Evolutionary conservation across 2,797 vertebrate genomes (phyloP).

Genomic region (Pseudocheirus occidentalis): DNA sequence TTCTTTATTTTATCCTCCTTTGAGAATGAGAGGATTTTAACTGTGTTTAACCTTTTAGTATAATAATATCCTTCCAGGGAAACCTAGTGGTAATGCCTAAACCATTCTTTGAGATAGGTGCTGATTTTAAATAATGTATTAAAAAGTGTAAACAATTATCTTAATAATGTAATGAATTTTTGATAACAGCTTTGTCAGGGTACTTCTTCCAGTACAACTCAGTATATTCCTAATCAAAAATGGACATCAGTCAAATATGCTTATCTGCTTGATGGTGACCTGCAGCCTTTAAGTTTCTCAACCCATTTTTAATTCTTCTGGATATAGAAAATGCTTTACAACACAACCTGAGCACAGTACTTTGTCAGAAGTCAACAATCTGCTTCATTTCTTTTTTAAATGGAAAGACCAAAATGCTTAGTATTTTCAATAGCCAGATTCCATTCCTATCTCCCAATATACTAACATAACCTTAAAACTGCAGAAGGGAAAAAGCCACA

Average conservation of each 20-base stretch:
- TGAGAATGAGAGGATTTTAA: background rate
- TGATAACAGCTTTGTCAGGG: background rate
- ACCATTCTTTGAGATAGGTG: slow-evolving; percentile 4
- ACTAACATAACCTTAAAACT: slow-evolving; percentile 19
- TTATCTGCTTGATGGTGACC: background rate
- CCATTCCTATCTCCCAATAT: background rate
- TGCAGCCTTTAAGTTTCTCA: slow-evolving; percentile 1
- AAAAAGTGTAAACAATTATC: background rate
- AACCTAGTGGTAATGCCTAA: background rate
- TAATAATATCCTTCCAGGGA: background rate
- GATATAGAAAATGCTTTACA: background rate
- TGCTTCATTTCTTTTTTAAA: slow-evolving; percentile 36
- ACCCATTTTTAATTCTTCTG: slow-evolving; percentile 1
- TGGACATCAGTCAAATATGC: background rate
- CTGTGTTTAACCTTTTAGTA: background rate
- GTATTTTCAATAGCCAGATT: slow-evolving; percentile 14
- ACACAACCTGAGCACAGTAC: slow-evolving; percentile 16
- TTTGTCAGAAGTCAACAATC: background rate
- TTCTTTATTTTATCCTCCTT: background rate
- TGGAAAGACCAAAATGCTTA: slow-evolving; percentile 22
- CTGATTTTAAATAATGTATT: background rate
- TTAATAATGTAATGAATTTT: background rate
- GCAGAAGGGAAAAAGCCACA: background rate
- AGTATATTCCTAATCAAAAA: background rate
- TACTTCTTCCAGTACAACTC: background rate